Evolutionary conservation across 2,797 vertebrate genomes (phyloP), one percentile per base, ranked within the genome.

Genomic region (Anguilla pacifica): DNA sequence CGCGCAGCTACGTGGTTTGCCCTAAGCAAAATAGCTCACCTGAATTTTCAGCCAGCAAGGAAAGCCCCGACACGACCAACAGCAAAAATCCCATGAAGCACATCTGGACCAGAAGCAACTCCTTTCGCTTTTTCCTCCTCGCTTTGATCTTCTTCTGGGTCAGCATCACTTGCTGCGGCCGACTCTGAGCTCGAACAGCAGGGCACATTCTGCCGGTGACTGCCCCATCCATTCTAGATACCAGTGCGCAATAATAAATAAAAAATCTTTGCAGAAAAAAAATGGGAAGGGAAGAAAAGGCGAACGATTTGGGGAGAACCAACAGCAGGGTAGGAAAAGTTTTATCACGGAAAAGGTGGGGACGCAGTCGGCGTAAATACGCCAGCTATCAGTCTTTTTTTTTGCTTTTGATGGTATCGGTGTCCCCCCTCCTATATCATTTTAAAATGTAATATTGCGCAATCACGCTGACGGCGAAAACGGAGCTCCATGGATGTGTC

Each of bases 51-150:
- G 93, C 89, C 6, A 96, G 90, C 91, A 89, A 93, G 90, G 94
- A 95, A 67, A 95, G 51, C 39, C 95, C 93, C 86, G 97, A 96
- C 77, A 96, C 95, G 74, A 94, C 7, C 91, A 96, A 91, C 22
- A 97, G 93, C 92, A 97, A 92, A 28, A 95, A 95, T 84, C 96
- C 96, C 94, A 97, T 95, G 90, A 96, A 90, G 89, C 96, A 95
- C 43, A 98, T 94, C 94, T 97, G 97, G 91, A 97, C 95, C 55
- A 96, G 88, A 91, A 97, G 92, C 94, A 97, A 95, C 94, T 96
- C 96, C 92, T 96, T 96, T 89, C 97, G 96, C 90, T 93, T 94
- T 94, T 93, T 95, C 92, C 96, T 94, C 49, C 94, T 94, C 55
- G 95, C 94, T 85, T 90, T 94, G 83, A 92, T 92, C 91, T 92